Percentiles rank a stretch among this genome's conserved stretches.
These are phyloP conservation scores for Trichechus manatus DNA, from an alignment of 2,113 vertebrate species.

Conservation along the genomic window DNA sequence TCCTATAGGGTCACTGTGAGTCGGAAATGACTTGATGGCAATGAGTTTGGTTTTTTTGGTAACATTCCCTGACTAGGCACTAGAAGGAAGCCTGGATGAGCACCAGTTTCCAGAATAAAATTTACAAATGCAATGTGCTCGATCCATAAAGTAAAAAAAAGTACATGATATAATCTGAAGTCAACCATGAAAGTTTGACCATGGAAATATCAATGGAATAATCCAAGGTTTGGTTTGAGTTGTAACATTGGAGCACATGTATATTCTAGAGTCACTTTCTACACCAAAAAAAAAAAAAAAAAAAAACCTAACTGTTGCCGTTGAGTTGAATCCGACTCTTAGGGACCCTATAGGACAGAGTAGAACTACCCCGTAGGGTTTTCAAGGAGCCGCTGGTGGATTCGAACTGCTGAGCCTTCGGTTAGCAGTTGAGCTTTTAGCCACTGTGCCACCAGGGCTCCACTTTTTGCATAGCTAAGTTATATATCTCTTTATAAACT, in stretches of 20 bases:
- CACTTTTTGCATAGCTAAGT: neutral
- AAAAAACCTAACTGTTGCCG: no score
- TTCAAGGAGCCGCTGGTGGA: no score
- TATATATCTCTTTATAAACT: no score
- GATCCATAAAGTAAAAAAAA: constrained; percentile 32
- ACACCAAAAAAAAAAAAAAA: neutral
- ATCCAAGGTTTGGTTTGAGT: neutral
- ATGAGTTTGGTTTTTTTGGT: neutral
- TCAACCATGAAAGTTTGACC: neutral
- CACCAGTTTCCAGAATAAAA: constrained; percentile 7
- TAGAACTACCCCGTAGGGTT: no score
- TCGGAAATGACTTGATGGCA: no score
- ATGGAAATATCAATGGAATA: neutral
- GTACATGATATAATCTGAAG: neutral
- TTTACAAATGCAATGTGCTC: constrained; percentile 8
- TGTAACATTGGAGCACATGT: neutral
- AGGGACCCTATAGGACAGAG: no score
- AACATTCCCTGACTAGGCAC: neutral
- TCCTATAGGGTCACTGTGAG: no score
- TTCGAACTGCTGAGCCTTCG: no score
- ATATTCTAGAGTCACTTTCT: constrained; percentile 15
- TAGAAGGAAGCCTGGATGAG: constrained; percentile 49
- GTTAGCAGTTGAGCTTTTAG: no score
- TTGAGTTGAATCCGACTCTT: no score
- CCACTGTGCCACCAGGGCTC: no score